Percentiles rank a stretch among this genome's conserved stretches.
phyloP scores from a whole-genome alignment of 1,140 invertebrate genomes.

The Plodia interpunctella region DNA sequence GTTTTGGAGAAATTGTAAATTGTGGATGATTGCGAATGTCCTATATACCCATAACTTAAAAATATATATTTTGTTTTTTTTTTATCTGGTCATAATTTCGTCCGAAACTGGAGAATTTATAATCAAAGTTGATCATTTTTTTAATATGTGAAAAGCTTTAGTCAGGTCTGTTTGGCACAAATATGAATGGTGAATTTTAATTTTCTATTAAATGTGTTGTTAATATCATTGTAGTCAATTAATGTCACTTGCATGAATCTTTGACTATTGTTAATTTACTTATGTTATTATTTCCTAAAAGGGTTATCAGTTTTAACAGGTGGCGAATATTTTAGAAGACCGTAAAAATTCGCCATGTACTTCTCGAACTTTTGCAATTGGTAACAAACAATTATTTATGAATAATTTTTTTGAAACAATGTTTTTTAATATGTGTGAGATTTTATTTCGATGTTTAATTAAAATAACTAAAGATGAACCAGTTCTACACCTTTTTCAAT shows the following conservation, averaged over 20 bases:
- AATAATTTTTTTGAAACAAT: no score
- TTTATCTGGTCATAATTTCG: no score
- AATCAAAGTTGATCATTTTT: neutral
- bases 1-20: constrained; percentile 5
- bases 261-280: neutral
- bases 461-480: neutral
- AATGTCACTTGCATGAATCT: no score
- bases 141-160: constrained; percentile 3
- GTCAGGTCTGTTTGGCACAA: neutral
- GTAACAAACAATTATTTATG: no score
- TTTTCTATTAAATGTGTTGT: constrained; percentile 6
- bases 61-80: no score
- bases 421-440: no score
- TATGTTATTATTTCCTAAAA: no score
- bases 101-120: neutral
- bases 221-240: neutral
- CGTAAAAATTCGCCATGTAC: neutral
- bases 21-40: neutral
- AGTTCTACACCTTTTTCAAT: neutral
- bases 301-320: neutral
- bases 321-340: neutral
- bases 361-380: neutral
- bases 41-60: no score
- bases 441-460: no score
- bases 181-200: constrained; percentile 1